Conservation (phyloP, 2,888 invertebrate genomes). For the Melieria omissa region DNA sequence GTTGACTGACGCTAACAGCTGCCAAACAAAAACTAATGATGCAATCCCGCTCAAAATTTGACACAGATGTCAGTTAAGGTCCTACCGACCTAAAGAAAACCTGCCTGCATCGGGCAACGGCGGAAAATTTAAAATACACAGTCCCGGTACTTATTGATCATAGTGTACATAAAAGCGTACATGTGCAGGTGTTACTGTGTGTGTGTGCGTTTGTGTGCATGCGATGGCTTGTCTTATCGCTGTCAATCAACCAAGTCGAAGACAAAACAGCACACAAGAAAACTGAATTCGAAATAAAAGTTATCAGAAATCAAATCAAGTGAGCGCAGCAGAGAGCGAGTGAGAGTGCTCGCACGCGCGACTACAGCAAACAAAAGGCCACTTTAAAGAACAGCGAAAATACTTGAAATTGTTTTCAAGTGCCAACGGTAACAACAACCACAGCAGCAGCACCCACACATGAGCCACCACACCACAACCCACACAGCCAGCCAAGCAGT, state of each 20-base stretch:
- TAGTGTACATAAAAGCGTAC: neutral
- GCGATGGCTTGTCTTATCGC: conserved; percentile 39
- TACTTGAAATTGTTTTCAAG: conserved; percentile 17
- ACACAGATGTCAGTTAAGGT: no score
- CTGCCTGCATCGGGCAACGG: no score
- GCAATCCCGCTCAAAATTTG: no score
- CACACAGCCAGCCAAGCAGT: neutral
- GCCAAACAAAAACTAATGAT: no score
- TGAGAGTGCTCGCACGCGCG: neutral
- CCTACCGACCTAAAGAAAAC: no score
- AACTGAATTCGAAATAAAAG: neutral
- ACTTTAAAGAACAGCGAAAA: conserved; percentile 14
- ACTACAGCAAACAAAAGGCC: neutral
- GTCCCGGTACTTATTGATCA: no score
- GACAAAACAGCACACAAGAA: conserved; percentile 12
- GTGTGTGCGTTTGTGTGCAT: conserved; percentile 5
- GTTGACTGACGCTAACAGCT: no score
- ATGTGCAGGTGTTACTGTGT: conserved; percentile 2
- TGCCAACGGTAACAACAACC: conserved; percentile 19
- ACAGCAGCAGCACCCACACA: neutral
- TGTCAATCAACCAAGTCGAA: conserved; percentile 34
- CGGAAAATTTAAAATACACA: no score
- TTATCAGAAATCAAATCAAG: conserved; percentile 4
- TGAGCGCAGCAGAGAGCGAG: conserved; percentile 7
- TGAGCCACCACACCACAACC: neutral